A percentile compares a stretch with the other conserved stretches of the same genome.
phyloP scores from a whole-genome alignment of 2,113 vertebrate species.

The Epinephelus cyanopodus region DNA sequence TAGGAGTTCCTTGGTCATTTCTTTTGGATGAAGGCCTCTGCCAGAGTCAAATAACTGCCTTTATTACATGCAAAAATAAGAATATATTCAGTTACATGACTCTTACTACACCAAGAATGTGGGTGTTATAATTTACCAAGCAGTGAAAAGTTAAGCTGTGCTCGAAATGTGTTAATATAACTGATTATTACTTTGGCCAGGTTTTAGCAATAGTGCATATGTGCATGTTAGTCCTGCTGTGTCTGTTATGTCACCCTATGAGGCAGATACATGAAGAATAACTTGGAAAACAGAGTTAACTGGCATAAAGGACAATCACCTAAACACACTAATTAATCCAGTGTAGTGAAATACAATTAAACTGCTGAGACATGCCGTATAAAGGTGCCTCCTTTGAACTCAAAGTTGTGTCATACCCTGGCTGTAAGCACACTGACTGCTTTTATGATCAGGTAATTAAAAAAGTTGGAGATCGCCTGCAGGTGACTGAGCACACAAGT shows the following conservation, averaged over 20 bases:
- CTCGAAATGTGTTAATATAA: not conserved
- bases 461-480: not conserved
- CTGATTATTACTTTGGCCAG: not conserved
- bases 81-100: not conserved
- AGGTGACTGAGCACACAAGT: not conserved
- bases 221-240: not conserved
- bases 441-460: not conserved
- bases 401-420: not conserved
- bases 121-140: not conserved
- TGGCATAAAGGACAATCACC: not conserved
- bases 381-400: not conserved
- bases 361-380: not conserved
- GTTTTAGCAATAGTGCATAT: not conserved
- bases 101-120: slow-evolving; percentile 14
- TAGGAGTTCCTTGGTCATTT: slow-evolving; percentile 22
- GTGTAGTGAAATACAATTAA: not conserved
- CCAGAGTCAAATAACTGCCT: not conserved
- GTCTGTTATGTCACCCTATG: not conserved
- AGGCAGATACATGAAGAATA: not conserved
- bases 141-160: not conserved
- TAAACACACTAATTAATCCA: not conserved
- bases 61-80: not conserved
- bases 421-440: fast-evolving
- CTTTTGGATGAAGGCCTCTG: not conserved
- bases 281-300: not conserved